These are phyloP conservation scores for Acanthisitta chloris DNA, from an alignment of 2,113 vertebrate genomes.

Conservation along the genomic window DNA sequence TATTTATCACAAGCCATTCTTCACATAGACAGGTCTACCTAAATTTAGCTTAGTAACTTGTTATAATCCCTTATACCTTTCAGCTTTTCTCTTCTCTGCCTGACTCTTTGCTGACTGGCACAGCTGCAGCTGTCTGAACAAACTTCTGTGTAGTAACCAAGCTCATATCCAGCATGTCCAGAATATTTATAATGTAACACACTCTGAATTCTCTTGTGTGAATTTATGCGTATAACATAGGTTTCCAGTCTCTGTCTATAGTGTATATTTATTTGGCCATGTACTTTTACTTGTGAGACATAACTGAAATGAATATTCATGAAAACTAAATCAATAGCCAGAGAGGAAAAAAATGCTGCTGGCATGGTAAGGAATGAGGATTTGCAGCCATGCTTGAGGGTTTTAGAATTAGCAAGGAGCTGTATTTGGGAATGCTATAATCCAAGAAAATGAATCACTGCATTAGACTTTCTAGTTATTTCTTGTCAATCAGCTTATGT, in stretches of 20 bases:
- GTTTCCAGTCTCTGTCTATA: neutral
- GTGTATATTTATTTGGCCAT: neutral
- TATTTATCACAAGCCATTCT: neutral
- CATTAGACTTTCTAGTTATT: neutral
- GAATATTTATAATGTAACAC: neutral
- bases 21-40: neutral
- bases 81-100: neutral
- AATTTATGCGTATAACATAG: neutral
- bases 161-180: neutral
- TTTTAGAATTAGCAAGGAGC: neutral
- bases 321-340: neutral
- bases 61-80: neutral
- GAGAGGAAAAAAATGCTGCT: neutral
- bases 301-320: neutral
- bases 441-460: neutral
- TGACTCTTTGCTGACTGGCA: neutral
- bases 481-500: neutral
- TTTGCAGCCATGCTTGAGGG: neutral
- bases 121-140: neutral
- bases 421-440: neutral
- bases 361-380: neutral
- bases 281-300: neutral
- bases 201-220: neutral
- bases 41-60: neutral
- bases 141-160: neutral